A percentile compares a stretch with the other conserved stretches of the same genome.
These are phyloP conservation scores for Lepus americanus DNA, from an alignment of 2,113 vertebrate species.

Conservation along the genomic window DNA sequence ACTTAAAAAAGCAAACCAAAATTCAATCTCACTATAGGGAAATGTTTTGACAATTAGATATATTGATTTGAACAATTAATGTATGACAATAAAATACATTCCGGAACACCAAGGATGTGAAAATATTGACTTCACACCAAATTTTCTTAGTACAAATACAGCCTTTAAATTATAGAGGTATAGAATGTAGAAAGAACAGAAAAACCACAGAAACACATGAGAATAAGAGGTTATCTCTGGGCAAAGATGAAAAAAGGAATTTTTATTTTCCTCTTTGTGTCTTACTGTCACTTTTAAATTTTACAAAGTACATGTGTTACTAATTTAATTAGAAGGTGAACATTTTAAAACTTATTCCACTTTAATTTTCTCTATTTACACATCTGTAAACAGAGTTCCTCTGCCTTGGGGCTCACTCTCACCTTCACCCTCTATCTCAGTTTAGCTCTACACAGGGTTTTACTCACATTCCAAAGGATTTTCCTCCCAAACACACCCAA, in stretches of 20 bases:
- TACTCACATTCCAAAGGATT: not conserved
- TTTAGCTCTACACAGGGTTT: not conserved
- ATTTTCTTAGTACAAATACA: not conserved
- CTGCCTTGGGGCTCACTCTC: not conserved
- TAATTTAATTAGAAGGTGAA: not conserved
- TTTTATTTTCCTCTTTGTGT: not conserved
- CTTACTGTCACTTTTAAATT: not conserved
- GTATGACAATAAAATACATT: not conserved
- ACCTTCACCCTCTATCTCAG: not conserved
- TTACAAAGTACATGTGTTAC: not conserved
- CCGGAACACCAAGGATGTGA: not conserved
- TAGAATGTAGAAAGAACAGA: not conserved
- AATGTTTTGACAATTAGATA: not conserved
- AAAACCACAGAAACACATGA: not conserved
- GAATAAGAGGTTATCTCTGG: not conserved
- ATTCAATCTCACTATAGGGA: not conserved
- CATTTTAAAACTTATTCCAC: not conserved
- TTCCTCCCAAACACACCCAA: not conserved
- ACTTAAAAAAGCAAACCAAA: not conserved
- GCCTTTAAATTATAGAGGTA: not conserved
- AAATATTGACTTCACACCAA: not conserved
- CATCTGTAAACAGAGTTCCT: not conserved
- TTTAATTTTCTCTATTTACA: not conserved
- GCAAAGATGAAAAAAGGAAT: not conserved
- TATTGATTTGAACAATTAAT: constrained; percentile 29